phyloP scores from a whole-genome alignment of 2,888 invertebrate species.

The Neoaliturus tenellus region DNA sequence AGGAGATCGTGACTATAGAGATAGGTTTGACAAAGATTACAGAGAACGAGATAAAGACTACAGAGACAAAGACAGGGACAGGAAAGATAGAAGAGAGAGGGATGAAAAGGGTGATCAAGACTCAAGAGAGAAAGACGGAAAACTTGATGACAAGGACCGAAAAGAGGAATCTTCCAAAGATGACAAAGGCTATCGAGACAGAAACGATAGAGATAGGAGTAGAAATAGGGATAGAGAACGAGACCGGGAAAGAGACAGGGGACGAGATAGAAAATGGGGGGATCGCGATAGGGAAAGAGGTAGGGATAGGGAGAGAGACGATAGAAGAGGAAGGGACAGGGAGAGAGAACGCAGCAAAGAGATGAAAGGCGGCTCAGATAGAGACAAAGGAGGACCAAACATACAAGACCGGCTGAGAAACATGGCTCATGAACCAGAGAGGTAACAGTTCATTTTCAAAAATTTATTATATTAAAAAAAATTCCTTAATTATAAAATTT shows the following conservation, averaged over 20 bases:
- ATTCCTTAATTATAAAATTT: no score
- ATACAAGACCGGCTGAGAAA: slow-evolving; percentile 46
- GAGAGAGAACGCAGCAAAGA: slow-evolving; percentile 43
- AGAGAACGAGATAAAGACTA: slow-evolving; percentile 57
- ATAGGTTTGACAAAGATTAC: slow-evolving; percentile 60
- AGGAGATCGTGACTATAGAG: slow-evolving; percentile 68
- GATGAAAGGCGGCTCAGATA: background rate
- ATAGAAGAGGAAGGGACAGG: slow-evolving; percentile 58
- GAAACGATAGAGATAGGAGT: slow-evolving; percentile 62
- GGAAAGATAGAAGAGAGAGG: slow-evolving; percentile 68
- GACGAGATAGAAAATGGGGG: slow-evolving; percentile 55
- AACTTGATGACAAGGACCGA: slow-evolving; percentile 68
- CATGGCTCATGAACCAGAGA: slow-evolving; percentile 52
- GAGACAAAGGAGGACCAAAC: slow-evolving; percentile 22
- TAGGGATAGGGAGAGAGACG: slow-evolving; percentile 67
- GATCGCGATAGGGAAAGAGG: slow-evolving; percentile 61
- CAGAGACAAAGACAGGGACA: slow-evolving; percentile 68
- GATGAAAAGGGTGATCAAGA: slow-evolving; percentile 60
- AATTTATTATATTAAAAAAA: no score
- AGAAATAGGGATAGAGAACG: slow-evolving; percentile 64
- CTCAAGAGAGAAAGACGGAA: slow-evolving; percentile 58
- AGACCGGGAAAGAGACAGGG: slow-evolving; percentile 62
- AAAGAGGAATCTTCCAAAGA: slow-evolving; percentile 70
- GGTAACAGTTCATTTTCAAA: background rate
- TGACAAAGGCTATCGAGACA: slow-evolving; percentile 65